phyloP scores from a whole-genome alignment of 1,140 invertebrate genomes.

The Neoseiulus cucumeris region DNA sequence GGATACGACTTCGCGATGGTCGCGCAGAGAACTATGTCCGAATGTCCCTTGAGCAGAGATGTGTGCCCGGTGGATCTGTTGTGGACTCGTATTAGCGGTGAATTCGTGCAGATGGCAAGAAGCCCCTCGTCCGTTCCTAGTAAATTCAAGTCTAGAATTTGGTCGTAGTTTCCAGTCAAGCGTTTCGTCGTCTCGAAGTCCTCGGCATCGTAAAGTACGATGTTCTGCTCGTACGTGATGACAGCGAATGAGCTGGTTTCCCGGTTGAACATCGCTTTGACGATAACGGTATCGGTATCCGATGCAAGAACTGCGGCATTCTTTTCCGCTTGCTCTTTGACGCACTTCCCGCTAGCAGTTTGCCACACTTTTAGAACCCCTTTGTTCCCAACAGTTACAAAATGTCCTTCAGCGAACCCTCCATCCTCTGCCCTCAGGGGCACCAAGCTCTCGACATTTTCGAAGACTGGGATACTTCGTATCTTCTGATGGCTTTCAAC shows the following conservation, averaged over 20 bases:
- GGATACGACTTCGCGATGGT: slow-evolving; percentile 38
- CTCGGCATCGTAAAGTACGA: slow-evolving; percentile 47
- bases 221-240: slow-evolving; percentile 62
- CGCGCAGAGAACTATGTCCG: slow-evolving; percentile 60
- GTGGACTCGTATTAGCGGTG: slow-evolving; percentile 65
- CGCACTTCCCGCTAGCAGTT: slow-evolving; percentile 37
- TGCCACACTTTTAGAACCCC: slow-evolving; percentile 54
- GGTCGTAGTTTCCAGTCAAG: slow-evolving; percentile 59
- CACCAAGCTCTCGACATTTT: slow-evolving; percentile 29
- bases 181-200: slow-evolving; percentile 50
- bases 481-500: slow-evolving; percentile 31
- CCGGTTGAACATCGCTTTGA: slow-evolving; percentile 13
- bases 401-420: slow-evolving; percentile 20
- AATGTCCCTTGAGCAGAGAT: slow-evolving; percentile 59
- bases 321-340: slow-evolving; percentile 34
- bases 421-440: slow-evolving; percentile 12
- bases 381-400: slow-evolving; percentile 52
- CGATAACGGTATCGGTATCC: slow-evolving; percentile 38
- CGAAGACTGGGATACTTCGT: slow-evolving; percentile 15
- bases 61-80: slow-evolving; percentile 50
- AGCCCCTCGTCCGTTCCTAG: slow-evolving; percentile 49
- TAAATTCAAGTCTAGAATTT: slow-evolving; percentile 63
- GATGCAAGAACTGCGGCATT: slow-evolving; percentile 42
- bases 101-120: slow-evolving; percentile 72
- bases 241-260: slow-evolving; percentile 39